Conservation (phyloP, 2,113 vertebrate species). For the Ameiurus melas region DNA sequence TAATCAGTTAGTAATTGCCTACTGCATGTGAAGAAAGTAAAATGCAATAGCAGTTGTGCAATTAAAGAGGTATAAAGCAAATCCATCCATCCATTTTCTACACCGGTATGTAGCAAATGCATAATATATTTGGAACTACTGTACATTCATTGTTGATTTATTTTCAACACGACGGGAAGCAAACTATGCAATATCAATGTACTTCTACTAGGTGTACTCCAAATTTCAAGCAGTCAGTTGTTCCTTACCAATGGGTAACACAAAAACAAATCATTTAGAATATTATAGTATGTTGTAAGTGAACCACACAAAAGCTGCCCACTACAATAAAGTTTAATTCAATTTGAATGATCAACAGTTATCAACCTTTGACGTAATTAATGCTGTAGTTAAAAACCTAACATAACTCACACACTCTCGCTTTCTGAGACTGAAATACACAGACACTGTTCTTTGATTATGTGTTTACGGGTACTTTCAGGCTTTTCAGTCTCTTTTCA, state of each 20-base stretch:
- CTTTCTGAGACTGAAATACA: neutral
- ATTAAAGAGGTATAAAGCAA: neutral
- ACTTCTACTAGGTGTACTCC: neutral
- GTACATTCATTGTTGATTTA: neutral
- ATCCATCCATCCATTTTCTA: neutral
- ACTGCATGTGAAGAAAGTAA: neutral
- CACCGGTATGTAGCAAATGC: neutral
- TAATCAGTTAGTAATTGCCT: neutral
- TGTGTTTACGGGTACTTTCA: slow-evolving; percentile 57
- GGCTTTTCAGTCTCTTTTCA: slow-evolving; percentile 70
- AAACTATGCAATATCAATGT: neutral
- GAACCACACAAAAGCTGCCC: neutral
- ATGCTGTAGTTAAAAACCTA: neutral
- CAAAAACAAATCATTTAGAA: neutral
- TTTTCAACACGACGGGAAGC: neutral
- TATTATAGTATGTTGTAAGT: neutral
- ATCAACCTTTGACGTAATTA: neutral
- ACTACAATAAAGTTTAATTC: neutral
- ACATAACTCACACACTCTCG: neutral
- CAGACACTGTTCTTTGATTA: slow-evolving; percentile 32
- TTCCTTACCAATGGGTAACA: neutral
- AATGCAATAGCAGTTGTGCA: neutral
- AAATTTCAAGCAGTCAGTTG: neutral
- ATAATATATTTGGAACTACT: neutral
- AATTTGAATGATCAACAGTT: neutral